Conservation (phyloP, 2,113 vertebrate species). For the Sinocyclocheilus anshuiensis region DNA sequence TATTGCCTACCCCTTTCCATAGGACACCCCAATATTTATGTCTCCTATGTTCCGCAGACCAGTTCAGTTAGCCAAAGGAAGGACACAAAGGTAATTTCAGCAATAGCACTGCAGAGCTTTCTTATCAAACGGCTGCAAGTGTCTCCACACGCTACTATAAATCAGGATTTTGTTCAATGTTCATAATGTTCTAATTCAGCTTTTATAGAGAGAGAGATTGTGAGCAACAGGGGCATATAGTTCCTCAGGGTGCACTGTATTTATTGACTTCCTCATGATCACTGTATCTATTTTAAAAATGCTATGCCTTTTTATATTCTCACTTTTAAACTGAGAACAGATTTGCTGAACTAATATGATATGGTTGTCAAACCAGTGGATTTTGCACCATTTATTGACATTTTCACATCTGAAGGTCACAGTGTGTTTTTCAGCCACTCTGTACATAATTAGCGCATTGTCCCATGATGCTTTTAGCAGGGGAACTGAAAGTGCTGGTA, state of each 20-base stretch:
- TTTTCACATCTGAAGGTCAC: neutral
- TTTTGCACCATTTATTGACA: neutral
- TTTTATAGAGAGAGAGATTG: neutral
- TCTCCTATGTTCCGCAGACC: slow-evolving; percentile 7
- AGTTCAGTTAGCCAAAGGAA: slow-evolving; percentile 12
- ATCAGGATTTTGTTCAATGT: neutral
- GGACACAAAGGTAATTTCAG: slow-evolving; percentile 27
- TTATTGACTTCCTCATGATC: neutral
- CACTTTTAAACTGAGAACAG: neutral
- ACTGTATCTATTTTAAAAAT: neutral
- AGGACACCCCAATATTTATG: slow-evolving; percentile 18
- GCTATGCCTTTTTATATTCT: too few relatives aligned
- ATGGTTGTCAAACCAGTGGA: neutral
- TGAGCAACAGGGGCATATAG: neutral
- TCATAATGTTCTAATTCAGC: neutral
- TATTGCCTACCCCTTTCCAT: slow-evolving; percentile 24
- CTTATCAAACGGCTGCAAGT: slow-evolving; percentile 5
- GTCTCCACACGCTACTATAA: neutral
- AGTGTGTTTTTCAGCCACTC: neutral
- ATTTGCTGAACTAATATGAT: neutral
- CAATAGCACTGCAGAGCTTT: slow-evolving; percentile 34
- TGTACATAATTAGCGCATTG: neutral
- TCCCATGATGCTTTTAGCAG: neutral
- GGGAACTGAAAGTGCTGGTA: slow-evolving; percentile 33
- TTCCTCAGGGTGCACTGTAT: neutral